phyloP scores from a whole-genome alignment of 2,888 invertebrate genomes.

The Cantharis nigra region DNA sequence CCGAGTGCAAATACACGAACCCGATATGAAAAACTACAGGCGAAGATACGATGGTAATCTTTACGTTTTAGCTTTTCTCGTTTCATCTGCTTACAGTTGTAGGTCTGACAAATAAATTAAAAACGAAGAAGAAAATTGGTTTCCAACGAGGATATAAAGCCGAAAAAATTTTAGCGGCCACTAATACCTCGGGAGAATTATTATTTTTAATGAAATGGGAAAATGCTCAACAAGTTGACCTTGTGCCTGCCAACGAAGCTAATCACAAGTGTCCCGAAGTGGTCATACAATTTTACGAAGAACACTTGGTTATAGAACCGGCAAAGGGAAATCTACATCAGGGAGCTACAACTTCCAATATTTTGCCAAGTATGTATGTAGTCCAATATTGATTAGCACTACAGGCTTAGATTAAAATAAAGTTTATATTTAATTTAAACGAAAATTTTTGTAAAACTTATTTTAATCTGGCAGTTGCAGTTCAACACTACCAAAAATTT shows the following conservation, averaged over 20 bases:
- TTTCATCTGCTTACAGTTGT: too few relatives aligned
- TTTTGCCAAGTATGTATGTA: not conserved
- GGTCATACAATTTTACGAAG: conserved; percentile 72
- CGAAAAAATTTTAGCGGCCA: conserved; percentile 88
- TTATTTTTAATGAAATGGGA: conserved; percentile 75
- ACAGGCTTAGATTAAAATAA: not conserved
- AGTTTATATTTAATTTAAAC: not conserved
- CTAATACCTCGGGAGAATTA: conserved; percentile 80
- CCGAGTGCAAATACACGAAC: conserved; percentile 60
- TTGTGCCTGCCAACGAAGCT: conserved; percentile 69
- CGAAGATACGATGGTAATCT: not conserved
- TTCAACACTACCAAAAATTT: not conserved
- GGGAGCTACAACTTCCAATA: not conserved
- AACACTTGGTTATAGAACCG: conserved; percentile 59
- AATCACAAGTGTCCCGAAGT: conserved; percentile 70
- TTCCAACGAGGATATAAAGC: conserved; percentile 83
- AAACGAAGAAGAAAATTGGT: conserved; percentile 65
- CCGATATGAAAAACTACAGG: conserved; percentile 43
- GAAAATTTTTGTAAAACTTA: not conserved
- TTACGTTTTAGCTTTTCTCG: not conserved
- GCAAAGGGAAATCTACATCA: not conserved
- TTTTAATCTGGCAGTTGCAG: not conserved
- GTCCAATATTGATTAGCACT: not conserved
- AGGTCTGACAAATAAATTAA: not conserved
- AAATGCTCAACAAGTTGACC: conserved; percentile 68